Base-by-base conservation (phyloP, 2,113 vertebrate genomes). In the Vanacampus margaritifer region DNA sequence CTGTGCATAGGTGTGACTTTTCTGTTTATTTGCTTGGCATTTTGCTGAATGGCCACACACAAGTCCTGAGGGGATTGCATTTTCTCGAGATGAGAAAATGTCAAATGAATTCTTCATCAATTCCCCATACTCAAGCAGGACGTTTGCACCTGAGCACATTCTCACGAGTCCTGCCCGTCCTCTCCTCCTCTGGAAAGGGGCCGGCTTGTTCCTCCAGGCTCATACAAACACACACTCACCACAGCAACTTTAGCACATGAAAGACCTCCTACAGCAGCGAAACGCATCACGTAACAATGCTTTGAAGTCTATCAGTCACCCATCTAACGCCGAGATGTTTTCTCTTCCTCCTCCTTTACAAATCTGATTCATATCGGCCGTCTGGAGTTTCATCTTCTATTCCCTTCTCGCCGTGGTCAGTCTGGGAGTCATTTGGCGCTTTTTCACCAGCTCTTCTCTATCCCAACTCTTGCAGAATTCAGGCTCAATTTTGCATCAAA, bases 261-360 rank as follows among this genome's bases (percentile, higher is more conserved):
- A 91, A 90, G 88, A 73, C 62, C 79, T 84, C 79, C 82, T 71
- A 64, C 78, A 67, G 73, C 79, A 78, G 73, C 69, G 68, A 81
- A 84, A 86, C 84, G 84, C 81, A 86, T 73, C 68, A 65, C 78
- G 77, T 68, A 82, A 78, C 82, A 74, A 68, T 78, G 82, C 89
- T 91, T 91, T 91, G 88, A 91, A 89, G 88, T 90, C 71, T 75
- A 83, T 79, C 68, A 86, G 74, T 74, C 80, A 79, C 73, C 74
- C 78, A 73, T 73, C 78, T 75, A 74, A 80, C 73, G 75, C 78
- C 65, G 74, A 81, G 79, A 82, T 90, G 87, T 86, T 88, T 85
- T 79, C 78, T 79, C 64, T 86, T 85, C 78, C 75, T 83, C 69
- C 70, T 77, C 56, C 46, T 86, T 67, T 81, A 68, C 72, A 75